These are phyloP conservation scores for Acanthosepion esculentum DNA, from an alignment of 2,888 invertebrate species.

Conservation along the genomic window DNA sequence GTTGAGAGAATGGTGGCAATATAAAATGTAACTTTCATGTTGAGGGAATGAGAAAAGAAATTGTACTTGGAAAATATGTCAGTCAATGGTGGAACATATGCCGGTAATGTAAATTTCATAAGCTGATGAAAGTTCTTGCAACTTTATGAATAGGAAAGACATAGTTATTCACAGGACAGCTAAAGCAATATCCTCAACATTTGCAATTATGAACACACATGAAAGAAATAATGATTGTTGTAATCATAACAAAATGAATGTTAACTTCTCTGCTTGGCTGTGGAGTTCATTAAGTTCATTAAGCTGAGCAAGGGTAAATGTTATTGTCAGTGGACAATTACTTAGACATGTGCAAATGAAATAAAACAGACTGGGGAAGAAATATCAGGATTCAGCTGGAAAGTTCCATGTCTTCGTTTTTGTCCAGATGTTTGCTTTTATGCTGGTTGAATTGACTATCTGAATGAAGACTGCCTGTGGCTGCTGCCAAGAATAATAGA, in stretches of 20 bases:
- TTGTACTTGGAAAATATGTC: too few species aligned
- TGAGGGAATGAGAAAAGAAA: too few species aligned
- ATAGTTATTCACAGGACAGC: too few species aligned
- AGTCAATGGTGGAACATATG: too few species aligned
- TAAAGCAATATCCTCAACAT: neutral
- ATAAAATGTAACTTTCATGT: too few species aligned
- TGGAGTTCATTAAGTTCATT: neutral
- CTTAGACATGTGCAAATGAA: neutral
- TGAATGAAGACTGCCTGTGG: neutral
- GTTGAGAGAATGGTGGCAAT: too few species aligned
- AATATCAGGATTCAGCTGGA: neutral
- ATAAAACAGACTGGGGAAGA: neutral
- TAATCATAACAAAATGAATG: neutral
- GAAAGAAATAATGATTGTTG: neutral
- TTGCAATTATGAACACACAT: neutral
- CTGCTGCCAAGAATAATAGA: neutral
- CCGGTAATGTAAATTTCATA: too few species aligned
- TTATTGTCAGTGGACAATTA: neutral
- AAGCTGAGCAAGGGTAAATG: neutral
- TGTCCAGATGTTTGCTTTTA: neutral
- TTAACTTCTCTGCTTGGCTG: neutral
- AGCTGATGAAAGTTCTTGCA: too few species aligned
- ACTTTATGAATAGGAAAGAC: too few species aligned
- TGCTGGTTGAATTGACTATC: neutral
- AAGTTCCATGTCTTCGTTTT: neutral